These are phyloP conservation scores for Caretta caretta DNA, from an alignment of 2,113 vertebrate genomes.

Conservation along the genomic window DNA sequence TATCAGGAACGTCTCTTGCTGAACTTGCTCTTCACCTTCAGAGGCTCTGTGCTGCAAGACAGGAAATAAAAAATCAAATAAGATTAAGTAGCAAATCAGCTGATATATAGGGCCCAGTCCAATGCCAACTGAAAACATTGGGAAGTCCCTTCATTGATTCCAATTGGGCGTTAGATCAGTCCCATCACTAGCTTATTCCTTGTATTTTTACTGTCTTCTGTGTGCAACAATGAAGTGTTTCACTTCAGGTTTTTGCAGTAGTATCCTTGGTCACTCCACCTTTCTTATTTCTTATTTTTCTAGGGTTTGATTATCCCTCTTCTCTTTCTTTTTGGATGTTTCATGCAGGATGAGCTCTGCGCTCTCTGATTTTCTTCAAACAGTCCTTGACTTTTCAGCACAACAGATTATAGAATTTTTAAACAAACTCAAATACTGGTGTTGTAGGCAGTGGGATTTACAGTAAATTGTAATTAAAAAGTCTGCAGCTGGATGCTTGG, in stretches of 20 bases:
- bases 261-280: background rate
- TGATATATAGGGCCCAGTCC: background rate
- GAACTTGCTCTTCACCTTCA: background rate
- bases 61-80: background rate
- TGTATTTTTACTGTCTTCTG: fast-evolving
- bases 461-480: background rate
- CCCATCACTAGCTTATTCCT: background rate
- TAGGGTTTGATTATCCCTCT: background rate
- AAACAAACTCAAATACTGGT: background rate
- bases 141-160: background rate
- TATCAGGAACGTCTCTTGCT: constrained; percentile 37
- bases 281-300: background rate
- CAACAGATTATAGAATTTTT: background rate
- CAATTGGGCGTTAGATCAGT: background rate
- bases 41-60: background rate
- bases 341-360: background rate
- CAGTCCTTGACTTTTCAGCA: background rate
- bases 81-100: background rate
- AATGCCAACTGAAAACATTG: background rate
- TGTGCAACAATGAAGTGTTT: background rate
- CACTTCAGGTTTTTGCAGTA: background rate
- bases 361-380: background rate
- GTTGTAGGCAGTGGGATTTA: background rate
- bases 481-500: background rate
- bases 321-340: background rate